phyloP scores from a whole-genome alignment of 2,888 invertebrate species.

The Cantharis rustica region DNA sequence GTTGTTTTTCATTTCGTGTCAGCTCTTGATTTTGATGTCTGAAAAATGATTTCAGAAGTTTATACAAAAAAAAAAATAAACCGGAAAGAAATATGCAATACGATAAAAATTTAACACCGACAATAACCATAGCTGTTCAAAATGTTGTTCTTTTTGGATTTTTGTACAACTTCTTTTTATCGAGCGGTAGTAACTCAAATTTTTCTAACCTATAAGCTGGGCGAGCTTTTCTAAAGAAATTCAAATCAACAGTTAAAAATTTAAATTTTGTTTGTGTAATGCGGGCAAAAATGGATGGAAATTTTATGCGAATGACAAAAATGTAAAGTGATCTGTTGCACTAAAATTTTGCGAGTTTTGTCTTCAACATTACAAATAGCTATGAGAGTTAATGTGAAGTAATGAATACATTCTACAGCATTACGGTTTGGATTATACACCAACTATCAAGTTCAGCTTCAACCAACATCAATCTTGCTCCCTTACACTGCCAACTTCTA shows the following conservation, averaged over 20 bases:
- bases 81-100: background rate
- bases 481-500: slow-evolving; percentile 34
- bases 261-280: background rate
- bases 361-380: slow-evolving; percentile 51
- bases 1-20: no score
- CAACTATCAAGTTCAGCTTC: slow-evolving; percentile 56
- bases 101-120: background rate
- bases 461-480: slow-evolving; percentile 55
- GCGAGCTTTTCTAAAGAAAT: background rate
- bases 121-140: background rate
- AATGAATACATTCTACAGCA: slow-evolving; percentile 58
- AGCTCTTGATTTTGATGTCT: no score
- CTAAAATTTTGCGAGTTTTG: slow-evolving; percentile 29
- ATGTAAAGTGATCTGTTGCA: slow-evolving; percentile 40
- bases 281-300: background rate
- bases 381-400: slow-evolving; percentile 54
- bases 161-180: background rate
- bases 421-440: slow-evolving; percentile 58
- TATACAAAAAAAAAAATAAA: no score
- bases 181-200: background rate
- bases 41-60: no score
- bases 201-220: background rate
- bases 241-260: background rate
- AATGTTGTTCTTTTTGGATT: background rate
- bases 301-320: background rate